phyloP scores from a whole-genome alignment of 2,113 vertebrate species.

The Trogon melanurus region DNA sequence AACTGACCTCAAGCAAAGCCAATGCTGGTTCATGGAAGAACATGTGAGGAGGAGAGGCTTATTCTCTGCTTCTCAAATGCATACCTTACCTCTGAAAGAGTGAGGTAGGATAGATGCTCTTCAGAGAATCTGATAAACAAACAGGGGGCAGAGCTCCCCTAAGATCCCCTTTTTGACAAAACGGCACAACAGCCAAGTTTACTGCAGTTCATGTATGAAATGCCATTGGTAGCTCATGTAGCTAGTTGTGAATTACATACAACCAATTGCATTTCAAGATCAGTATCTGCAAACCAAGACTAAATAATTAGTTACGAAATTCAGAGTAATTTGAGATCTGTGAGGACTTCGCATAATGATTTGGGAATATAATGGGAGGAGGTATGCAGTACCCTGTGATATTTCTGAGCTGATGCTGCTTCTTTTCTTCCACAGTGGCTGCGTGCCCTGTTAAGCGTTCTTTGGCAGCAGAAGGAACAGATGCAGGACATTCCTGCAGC shows the following conservation, averaged over 20 bases:
- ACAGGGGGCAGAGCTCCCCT: background rate
- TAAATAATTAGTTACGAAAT: background rate
- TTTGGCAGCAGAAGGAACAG: conserved; percentile 51
- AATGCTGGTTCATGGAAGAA: background rate
- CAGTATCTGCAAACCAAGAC: background rate
- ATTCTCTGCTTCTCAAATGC: background rate
- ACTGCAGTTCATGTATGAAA: background rate
- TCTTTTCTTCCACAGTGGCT: background rate
- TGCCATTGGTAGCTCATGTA: background rate
- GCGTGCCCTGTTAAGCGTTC: conserved; percentile 25
- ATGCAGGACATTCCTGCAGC: conserved; percentile 31
- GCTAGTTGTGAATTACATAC: background rate
- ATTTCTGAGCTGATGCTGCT: conserved; percentile 2
- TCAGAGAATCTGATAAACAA: background rate
- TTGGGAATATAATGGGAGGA: background rate
- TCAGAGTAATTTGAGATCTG: background rate
- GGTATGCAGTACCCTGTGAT: background rate
- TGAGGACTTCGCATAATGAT: background rate
- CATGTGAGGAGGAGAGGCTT: background rate
- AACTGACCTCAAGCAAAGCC: background rate
- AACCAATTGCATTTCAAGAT: background rate
- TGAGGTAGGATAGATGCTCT: background rate
- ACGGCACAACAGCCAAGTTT: background rate
- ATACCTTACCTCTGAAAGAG: background rate
- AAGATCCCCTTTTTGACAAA: background rate